phyloP scores from a whole-genome alignment of 2,113 vertebrate genomes.

The Tichodroma muraria region DNA sequence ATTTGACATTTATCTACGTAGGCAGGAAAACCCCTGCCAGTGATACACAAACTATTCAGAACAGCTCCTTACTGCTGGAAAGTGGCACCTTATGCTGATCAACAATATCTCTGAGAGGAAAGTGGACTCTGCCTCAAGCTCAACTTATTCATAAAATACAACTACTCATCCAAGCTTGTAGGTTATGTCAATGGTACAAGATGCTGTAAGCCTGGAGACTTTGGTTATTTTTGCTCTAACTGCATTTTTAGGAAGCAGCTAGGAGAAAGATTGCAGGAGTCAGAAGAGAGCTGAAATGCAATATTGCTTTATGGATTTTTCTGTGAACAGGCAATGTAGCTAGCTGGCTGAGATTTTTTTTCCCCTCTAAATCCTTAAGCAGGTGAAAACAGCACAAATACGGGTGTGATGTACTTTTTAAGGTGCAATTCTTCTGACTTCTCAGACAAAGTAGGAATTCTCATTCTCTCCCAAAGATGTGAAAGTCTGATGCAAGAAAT shows the following conservation, averaged over 20 bases:
- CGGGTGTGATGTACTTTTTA: background rate
- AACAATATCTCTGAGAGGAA: background rate
- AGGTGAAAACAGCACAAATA: background rate
- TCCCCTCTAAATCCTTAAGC: background rate
- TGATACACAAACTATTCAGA: slow-evolving; percentile 1
- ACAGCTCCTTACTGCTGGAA: background rate
- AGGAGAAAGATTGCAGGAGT: background rate
- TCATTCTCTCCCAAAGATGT: background rate
- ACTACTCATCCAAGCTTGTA: background rate
- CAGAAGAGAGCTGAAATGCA: background rate
- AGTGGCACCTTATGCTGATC: background rate
- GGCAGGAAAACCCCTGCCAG: background rate
- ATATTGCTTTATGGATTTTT: slow-evolving; percentile 24
- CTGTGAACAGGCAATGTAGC: background rate
- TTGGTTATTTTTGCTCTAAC: background rate
- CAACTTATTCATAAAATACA: slow-evolving; percentile 1
- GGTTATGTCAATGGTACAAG: background rate
- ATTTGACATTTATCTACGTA: background rate
- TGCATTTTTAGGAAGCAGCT: background rate
- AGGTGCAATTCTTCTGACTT: background rate
- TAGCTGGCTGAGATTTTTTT: background rate
- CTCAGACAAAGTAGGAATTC: background rate
- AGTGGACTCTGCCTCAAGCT: slow-evolving; percentile 10
- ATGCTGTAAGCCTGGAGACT: background rate
- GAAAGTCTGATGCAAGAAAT: background rate